phyloP scores from a whole-genome alignment of 2,113 vertebrate genomes.

The Eptesicus fuscus region DNA sequence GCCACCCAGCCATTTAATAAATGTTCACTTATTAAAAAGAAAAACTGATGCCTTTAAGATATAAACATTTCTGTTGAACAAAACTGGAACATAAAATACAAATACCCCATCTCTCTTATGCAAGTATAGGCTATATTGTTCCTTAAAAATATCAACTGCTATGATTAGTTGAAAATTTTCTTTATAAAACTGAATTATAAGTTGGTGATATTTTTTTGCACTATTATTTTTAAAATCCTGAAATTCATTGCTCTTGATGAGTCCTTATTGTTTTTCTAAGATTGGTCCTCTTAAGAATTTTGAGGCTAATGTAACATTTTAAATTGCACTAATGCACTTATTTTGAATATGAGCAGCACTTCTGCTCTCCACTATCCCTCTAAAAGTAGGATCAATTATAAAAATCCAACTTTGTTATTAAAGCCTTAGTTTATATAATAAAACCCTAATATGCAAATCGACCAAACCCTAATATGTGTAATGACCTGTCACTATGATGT shows the following conservation, averaged over 20 bases:
- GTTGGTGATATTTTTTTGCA: background rate
- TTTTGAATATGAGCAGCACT: background rate
- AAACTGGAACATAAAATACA: background rate
- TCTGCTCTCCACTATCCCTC: background rate
- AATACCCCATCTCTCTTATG: background rate
- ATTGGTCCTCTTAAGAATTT: background rate
- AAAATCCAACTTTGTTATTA: background rate
- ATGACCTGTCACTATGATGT: too few species aligned
- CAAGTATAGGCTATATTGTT: background rate
- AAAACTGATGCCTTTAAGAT: background rate
- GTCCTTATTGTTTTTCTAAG: background rate
- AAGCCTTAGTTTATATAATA: background rate
- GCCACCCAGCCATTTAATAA: background rate
- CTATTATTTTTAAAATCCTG: background rate
- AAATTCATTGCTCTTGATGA: background rate
- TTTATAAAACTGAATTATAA: background rate
- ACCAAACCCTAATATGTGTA: too few species aligned
- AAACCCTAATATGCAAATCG: too few species aligned
- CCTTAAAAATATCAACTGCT: background rate
- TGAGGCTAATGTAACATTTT: background rate
- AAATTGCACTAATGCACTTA: background rate
- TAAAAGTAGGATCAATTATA: background rate
- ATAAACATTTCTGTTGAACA: background rate
- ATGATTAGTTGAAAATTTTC: background rate
- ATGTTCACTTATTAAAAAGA: background rate